Base-by-base conservation (phyloP, 2,797 vertebrate genomes). In the Enteromius argenteus region DNA sequence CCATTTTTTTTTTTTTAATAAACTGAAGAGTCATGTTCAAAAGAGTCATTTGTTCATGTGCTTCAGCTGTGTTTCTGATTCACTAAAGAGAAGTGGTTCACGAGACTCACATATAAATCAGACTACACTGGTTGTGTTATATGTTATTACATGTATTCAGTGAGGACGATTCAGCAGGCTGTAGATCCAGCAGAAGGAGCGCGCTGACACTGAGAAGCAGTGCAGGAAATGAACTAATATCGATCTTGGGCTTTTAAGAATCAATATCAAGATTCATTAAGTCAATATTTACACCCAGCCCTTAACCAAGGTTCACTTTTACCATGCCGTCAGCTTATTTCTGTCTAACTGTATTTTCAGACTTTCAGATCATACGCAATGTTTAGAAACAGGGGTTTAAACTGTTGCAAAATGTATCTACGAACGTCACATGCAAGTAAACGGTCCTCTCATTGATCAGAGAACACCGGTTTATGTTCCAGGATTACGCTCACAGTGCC, bases 251-350 rank as follows among this genome's bases (percentile, higher is more conserved):
- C 67, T 51, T 49, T 11, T 51, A 32, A 51, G 27, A 73, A 73
- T 73, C 46, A 73, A 32, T 51, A 32, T 49, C 4, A 19, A 51
- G 69, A 30, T 71, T 27, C 14, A 8, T 27, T 17, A 72, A 49
- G 46, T 21, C 71, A 51, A 73, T 73, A 51, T 73, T 32, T 73
- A 73, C 71, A 51, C 27, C 71, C 27, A 51, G 9, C 27, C 9
- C 27, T 62, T 62, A 15, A 30, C 44, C 17, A 3, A 5, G 9
- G 27, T 32, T 62, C 5, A 5, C 23, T 60, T 69, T 42, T 30
- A 4, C 30, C 69, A 32, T 11, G 30, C 17, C 4, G 5, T 32
- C 15, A 72, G 15, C 27, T 27, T 1, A 14, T 71, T 23, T 15
- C 15, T 10, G 15, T 30, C 14, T 10, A 72, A 72, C 23, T 0